These are phyloP conservation scores for Sinosuthora webbiana DNA, from an alignment of 2,113 vertebrate genomes.

Conservation along the genomic window DNA sequence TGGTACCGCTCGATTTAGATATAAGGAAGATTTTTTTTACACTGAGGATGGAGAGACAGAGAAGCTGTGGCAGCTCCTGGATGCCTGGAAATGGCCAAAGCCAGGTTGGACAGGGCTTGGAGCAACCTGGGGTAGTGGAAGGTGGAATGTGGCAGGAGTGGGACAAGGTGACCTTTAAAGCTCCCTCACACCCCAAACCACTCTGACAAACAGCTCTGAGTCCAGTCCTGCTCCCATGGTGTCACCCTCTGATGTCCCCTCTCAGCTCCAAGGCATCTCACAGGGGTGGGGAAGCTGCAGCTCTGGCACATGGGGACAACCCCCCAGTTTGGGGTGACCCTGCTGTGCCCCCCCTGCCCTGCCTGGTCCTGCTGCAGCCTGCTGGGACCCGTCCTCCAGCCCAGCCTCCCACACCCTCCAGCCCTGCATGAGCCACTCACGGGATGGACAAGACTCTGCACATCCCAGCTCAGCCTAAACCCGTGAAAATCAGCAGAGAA, in stretches of 20 bases:
- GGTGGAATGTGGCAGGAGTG: neutral
- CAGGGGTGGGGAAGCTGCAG: neutral
- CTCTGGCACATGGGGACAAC: neutral
- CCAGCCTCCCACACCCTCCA: neutral
- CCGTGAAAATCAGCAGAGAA: neutral
- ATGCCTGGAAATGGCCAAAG: neutral
- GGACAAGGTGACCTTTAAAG: neutral
- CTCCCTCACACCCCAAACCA: neutral
- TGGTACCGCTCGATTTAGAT: neutral
- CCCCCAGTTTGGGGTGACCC: neutral
- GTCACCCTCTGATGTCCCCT: neutral
- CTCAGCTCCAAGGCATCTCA: fast-evolving
- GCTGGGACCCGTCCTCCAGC: neutral
- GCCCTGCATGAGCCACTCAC: neutral
- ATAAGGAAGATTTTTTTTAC: neutral
- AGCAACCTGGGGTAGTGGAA: neutral
- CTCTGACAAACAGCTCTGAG: neutral
- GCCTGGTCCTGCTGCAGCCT: neutral
- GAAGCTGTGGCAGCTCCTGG: neutral
- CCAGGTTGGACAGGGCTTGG: neutral
- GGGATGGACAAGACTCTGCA: neutral
- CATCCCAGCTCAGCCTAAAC: neutral
- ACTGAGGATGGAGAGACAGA: neutral
- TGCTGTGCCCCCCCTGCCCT: too few species aligned
- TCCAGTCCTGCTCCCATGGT: fast-evolving